Evolutionary conservation across 2,797 vertebrate genomes (phyloP).

Genomic region (Neosalanx taihuensis): DNA sequence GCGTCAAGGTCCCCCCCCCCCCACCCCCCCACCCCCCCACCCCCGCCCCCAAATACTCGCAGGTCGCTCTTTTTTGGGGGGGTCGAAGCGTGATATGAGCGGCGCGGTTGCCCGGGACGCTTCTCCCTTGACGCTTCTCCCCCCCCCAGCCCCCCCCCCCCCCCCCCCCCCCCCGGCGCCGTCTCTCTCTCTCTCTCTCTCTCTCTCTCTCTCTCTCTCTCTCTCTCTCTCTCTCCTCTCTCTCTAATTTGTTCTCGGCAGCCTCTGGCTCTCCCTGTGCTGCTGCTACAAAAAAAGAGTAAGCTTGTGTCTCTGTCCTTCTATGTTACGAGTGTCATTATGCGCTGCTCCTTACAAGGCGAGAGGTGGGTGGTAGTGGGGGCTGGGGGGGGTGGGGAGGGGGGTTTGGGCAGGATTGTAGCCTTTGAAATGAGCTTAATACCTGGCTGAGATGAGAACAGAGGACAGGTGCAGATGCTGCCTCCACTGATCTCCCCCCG

Average conservation of each 20-base stretch:
- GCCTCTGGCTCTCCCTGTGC: neutral
- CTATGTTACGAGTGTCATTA: constrained; percentile 1
- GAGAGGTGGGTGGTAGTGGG: neutral
- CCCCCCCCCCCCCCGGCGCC: too few species aligned
- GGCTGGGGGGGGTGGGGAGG: neutral
- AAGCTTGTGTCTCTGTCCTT: neutral
- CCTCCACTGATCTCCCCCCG: neutral
- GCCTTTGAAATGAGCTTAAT: constrained; percentile 22
- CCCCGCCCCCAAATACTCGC: too few species aligned
- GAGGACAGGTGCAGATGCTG: neutral
- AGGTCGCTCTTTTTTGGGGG: too few species aligned
- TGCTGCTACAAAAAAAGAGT: neutral
- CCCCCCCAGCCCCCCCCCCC: too few species aligned
- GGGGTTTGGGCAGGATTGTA: neutral
- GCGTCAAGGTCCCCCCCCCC: too few species aligned
- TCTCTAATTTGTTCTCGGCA: neutral
- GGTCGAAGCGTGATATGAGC: too few species aligned
- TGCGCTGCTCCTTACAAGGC: constrained; percentile 7
- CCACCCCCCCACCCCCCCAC: too few species aligned
- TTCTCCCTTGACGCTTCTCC: too few species aligned
- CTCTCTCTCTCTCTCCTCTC: neutral
- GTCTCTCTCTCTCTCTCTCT: neutral
- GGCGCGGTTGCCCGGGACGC: too few species aligned
- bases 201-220: neutral
- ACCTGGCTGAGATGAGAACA: constrained; percentile 4